A percentile compares a stretch with the other conserved stretches of the same genome.
Evolutionary conservation across 2,888 invertebrate species (phyloP).

Genomic region (Eristalinus sepulchralis): DNA sequence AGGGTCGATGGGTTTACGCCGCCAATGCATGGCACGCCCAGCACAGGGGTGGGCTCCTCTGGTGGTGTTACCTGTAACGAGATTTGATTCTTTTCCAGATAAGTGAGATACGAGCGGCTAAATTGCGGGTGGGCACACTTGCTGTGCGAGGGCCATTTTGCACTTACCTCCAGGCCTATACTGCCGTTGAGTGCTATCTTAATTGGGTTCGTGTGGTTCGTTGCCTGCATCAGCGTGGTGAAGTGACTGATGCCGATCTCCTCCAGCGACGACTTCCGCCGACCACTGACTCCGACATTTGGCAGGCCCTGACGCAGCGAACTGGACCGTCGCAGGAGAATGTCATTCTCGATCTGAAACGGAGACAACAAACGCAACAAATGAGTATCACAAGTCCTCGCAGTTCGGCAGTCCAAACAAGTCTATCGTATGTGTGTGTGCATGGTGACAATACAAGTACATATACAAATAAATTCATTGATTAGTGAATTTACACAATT

Average conservation of each 20-base stretch:
- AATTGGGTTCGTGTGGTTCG: slow-evolving; percentile 88
- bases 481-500: slow-evolving; percentile 56
- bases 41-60: slow-evolving; percentile 82
- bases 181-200: slow-evolving; percentile 93
- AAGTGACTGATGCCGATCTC: slow-evolving; percentile 92
- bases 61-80: slow-evolving; percentile 85
- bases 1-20: slow-evolving; percentile 80
- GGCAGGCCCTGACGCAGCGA: slow-evolving; percentile 91
- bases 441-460: slow-evolving; percentile 58
- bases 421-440: slow-evolving; percentile 62
- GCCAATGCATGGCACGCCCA: slow-evolving; percentile 80
- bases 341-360: slow-evolving; percentile 87
- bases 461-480: slow-evolving; percentile 46
- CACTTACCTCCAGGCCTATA: slow-evolving; percentile 87
- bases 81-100: slow-evolving; percentile 76
- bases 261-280: slow-evolving; percentile 91
- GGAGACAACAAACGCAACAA: slow-evolving; percentile 2
- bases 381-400: not conserved
- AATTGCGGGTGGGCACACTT: not conserved
- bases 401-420: slow-evolving; percentile 43
- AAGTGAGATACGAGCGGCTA: slow-evolving; percentile 23
- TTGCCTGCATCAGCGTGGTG: slow-evolving; percentile 85
- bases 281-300: slow-evolving; percentile 83
- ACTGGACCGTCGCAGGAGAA: slow-evolving; percentile 90
- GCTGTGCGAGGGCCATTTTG: not conserved